Evolutionary conservation across 2,888 invertebrate genomes (phyloP), one percentile per base, ranked within the genome.

Genomic region (Callyntrura guangdongensis): DNA sequence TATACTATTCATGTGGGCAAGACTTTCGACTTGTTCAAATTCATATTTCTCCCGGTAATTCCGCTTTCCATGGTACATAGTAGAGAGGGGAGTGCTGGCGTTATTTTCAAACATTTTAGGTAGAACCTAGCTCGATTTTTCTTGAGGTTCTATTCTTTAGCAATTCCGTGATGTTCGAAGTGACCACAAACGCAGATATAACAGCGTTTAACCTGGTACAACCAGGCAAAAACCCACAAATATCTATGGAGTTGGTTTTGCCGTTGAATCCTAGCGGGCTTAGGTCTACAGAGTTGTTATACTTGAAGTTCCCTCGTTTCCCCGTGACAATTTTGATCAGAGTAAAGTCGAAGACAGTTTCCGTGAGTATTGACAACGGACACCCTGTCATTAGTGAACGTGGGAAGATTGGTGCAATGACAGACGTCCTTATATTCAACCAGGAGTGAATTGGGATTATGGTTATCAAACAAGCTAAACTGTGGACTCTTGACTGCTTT

Each of bases 1-100:
- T 12, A 22, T 3, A 12, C 12, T 22, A 9, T 17, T 17, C 25
- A 67, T 20, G 4, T 22, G 67, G 5, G 1, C 4, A 9, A 67
- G 67, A 67, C 67, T 22, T 2, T 67, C 25, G 9, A 67, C 25
- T 12, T 67, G 14, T 9, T 67, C 67, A 67, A 67, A 67, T 20
- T 17, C 3, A 17, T 17, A 36, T 6, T 4, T 36, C 6, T 36
- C 36, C 6, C 36, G 2, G 36, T 17, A 22, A 17, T 67, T 67
- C 20, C 67, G 1, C 9, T 17, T 14, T 8, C 14, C 14, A 17
- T 64, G 11, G 6, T 11, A 12, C n/a, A 12, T 14, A 6, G 11
- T 67, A 4, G 25, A 12, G 22, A 67, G 3, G 11, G 67, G 22
- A 1, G 20, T 67, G 25, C 25, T 67, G 4, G 67, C 67, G 22